These are phyloP conservation scores for Alligator mississippiensis DNA, from an alignment of 2,113 vertebrate genomes.

Conservation along the genomic window DNA sequence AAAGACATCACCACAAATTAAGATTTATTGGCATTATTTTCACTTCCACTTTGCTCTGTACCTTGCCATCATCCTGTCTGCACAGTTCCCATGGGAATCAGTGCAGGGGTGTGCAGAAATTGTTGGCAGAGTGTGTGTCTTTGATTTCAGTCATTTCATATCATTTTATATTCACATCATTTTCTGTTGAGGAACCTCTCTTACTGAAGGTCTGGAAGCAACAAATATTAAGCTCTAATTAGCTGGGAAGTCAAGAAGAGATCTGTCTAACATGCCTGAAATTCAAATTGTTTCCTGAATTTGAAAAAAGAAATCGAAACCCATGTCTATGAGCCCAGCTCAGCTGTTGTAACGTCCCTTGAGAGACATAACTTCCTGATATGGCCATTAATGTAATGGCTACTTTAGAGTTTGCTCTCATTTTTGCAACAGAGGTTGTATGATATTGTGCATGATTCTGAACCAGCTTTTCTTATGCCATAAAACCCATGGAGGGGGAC, in stretches of 20 bases:
- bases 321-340: background rate
- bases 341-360: constrained; percentile 6
- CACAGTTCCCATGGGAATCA: constrained; percentile 40
- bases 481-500: background rate
- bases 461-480: background rate
- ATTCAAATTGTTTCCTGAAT: constrained; percentile 36
- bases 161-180: constrained; percentile 44
- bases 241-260: constrained; percentile 48
- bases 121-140: constrained; percentile 34
- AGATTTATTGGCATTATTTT: constrained; percentile 58
- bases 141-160: background rate
- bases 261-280: constrained; percentile 23
- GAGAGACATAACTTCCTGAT: background rate
- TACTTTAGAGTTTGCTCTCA: background rate
- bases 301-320: constrained; percentile 28
- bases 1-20: background rate
- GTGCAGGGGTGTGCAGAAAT: constrained; percentile 44
- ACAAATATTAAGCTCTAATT: constrained; percentile 60
- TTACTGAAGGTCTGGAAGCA: background rate
- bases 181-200: constrained; percentile 8
- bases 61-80: constrained; percentile 33
- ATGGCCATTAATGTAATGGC: background rate
- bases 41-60: constrained; percentile 33
- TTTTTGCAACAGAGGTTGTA: background rate
- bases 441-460: background rate